phyloP scores from a whole-genome alignment of 2,113 vertebrate genomes.

The Protobothrops flavoviridis region DNA sequence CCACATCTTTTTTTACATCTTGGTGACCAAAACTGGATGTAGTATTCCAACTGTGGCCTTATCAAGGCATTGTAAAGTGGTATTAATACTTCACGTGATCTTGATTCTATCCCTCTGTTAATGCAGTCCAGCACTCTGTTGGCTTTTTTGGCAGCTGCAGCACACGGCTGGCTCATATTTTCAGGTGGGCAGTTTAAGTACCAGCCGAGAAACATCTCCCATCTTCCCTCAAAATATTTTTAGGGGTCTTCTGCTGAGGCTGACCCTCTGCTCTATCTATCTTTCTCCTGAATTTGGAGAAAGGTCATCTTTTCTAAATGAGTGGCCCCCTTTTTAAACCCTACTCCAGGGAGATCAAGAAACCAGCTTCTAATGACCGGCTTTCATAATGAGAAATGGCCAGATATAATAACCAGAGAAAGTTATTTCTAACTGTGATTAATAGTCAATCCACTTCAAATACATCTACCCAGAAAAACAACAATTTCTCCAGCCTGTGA shows the following conservation, averaged over 20 bases:
- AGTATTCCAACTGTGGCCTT: too few relatives aligned
- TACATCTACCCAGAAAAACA: not conserved
- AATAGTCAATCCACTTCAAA: not conserved
- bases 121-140: too few relatives aligned
- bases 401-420: not conserved
- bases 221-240: not conserved
- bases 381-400: not conserved
- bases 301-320: not conserved
- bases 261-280: not conserved
- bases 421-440: not conserved
- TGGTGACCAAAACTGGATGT: too few relatives aligned
- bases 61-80: too few relatives aligned
- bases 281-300: not conserved
- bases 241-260: not conserved
- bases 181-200: not conserved
- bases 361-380: not conserved
- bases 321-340: not conserved
- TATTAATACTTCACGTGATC: too few relatives aligned
- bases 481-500: not conserved
- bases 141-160: too few relatives aligned
- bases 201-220: not conserved
- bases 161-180: too few relatives aligned
- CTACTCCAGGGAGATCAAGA: not conserved
- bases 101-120: too few relatives aligned
- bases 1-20: too few relatives aligned